Evolutionary conservation across 2,888 invertebrate genomes (phyloP), one percentile per base, ranked within the genome.

Genomic region (Nemurella pictetii): DNA sequence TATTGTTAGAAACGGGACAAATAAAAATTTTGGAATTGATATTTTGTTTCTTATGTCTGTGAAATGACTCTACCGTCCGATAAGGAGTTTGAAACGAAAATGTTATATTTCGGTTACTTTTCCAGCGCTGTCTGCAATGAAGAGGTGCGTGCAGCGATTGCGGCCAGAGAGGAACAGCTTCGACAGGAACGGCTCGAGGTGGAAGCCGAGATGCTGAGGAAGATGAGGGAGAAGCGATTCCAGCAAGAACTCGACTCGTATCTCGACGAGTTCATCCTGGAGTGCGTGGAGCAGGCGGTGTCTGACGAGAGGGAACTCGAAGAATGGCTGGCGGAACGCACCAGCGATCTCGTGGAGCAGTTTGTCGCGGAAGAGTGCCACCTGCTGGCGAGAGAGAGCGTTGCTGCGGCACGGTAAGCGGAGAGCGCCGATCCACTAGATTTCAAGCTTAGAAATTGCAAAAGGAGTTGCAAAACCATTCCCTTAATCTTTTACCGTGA

Each of bases 191-290:
- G 82, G 20, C 72, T 82, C 1, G 82, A 55, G 26, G 20, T 28
- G 15, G 82, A 82, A 26, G 82, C 82, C 3, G 82, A 82, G 28
- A 82, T 82, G 82, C 82, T 36, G 1, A 25, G 29, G 25, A 82
- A 82, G 20, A 36, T 82, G 72, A 55, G 27, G 12, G 82, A 82
- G 27, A 82, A 82, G 28, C 25, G 29, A 20, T 36, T 55, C 27
- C 20, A 27, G 28, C 55, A 55, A 12, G 82, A 72, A 55, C 20
- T 82, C 0, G 27, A 36, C 82, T 27, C 26, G 26, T 55, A 28
- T 15, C 27, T 82, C 1, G 82, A 82, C 25, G 55, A 25, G 28
- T 36, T 55, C 25, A 36, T 36, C 3, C 20, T 5, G 27, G 82
- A 82, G 82, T 28, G 26, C 29, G 26, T 26, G 15, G 72, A 82